These are phyloP conservation scores for Opisthograptis luteolata DNA, from an alignment of 2,888 invertebrate species.

Conservation along the genomic window DNA sequence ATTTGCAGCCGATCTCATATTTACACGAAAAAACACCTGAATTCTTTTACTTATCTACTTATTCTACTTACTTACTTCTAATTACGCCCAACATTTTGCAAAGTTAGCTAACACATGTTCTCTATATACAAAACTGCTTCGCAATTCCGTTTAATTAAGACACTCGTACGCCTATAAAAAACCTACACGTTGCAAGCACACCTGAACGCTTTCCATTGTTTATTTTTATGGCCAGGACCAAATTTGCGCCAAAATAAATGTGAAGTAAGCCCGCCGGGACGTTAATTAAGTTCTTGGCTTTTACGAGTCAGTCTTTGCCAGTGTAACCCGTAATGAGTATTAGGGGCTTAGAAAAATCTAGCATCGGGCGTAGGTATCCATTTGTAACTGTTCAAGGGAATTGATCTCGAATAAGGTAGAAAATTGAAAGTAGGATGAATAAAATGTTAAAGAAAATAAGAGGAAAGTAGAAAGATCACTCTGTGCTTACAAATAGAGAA, in stretches of 20 bases:
- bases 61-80: too few species aligned
- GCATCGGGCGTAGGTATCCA: slow-evolving; percentile 25
- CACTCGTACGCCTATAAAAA: slow-evolving; percentile 36
- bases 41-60: too few species aligned
- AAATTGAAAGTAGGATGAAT: slow-evolving; percentile 11
- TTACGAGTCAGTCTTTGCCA: slow-evolving; percentile 60
- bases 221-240: slow-evolving; percentile 71
- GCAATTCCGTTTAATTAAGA: slow-evolving; percentile 37
- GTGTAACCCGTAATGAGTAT: slow-evolving; percentile 60
- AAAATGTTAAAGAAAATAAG: too few species aligned
- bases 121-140: slow-evolving; percentile 22
- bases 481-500: too few species aligned
- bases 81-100: background rate
- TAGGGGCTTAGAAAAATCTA: slow-evolving; percentile 41
- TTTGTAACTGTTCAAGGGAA: slow-evolving; percentile 18
- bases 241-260: slow-evolving; percentile 77
- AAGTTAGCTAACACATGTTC: slow-evolving; percentile 8
- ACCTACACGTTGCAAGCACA: slow-evolving; percentile 46
- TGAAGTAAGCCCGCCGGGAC: slow-evolving; percentile 49
- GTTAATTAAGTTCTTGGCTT: slow-evolving; percentile 79
- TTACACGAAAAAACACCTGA: too few species aligned
- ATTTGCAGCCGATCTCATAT: too few species aligned
- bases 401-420: slow-evolving; percentile 3
- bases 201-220: slow-evolving; percentile 67
- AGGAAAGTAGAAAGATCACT: too few species aligned